Evolutionary conservation across 2,888 invertebrate genomes (phyloP).

Genomic region (Helobdella robusta): DNA sequence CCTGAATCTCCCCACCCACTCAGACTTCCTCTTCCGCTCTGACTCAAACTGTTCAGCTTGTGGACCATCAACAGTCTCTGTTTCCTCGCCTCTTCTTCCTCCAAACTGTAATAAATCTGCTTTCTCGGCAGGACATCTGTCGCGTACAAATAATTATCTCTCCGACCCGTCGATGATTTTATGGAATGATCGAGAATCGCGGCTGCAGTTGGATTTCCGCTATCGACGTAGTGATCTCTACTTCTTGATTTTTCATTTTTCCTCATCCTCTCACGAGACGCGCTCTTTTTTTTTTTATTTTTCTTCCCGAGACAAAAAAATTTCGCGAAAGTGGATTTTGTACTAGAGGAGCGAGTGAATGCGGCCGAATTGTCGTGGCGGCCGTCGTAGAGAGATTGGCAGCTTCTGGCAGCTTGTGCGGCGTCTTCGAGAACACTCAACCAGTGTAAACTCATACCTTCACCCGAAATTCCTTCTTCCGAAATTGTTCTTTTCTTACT

Average conservation of each 20-base stretch:
- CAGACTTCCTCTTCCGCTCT: constrained; percentile 9
- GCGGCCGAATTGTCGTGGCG: constrained; percentile 3
- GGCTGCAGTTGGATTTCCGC: constrained; percentile 21
- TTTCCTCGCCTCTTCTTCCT: background rate
- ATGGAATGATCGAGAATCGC: constrained; percentile 7
- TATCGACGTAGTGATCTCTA: background rate
- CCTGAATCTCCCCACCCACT: constrained; percentile 24
- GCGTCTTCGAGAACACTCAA: constrained; percentile 8
- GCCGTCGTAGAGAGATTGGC: background rate
- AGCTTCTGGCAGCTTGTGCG: constrained; percentile 12
- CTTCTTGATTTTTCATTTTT: background rate
- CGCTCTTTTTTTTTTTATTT: constrained; percentile 3
- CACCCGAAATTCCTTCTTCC: constrained; percentile 13
- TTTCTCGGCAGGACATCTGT: background rate
- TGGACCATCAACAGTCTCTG: background rate
- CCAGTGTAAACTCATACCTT: constrained; percentile 23
- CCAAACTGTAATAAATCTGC: background rate
- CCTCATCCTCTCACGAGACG: background rate
- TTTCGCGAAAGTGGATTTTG: background rate
- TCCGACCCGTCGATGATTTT: background rate
- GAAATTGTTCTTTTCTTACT: background rate
- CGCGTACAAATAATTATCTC: background rate
- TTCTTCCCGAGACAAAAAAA: constrained; percentile 18
- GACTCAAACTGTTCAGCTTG: constrained; percentile 1
- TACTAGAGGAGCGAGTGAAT: background rate